Base-by-base conservation (phyloP, 1,140 invertebrate genomes). In the Cylas formicarius region DNA sequence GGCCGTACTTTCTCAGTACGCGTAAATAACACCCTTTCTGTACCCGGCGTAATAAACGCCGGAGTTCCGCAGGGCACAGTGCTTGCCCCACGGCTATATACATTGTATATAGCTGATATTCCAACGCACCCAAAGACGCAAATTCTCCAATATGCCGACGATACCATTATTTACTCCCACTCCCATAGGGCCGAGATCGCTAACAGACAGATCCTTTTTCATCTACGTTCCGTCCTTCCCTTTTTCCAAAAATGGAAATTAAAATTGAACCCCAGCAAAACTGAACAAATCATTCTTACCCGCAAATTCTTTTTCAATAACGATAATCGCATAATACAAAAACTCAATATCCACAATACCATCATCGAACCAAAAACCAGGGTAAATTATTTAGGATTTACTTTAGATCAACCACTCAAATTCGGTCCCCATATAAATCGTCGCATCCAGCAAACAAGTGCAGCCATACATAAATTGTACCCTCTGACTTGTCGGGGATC, bases 81-180 rank as follows among this genome's bases (percentile, higher is more conserved):
- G 3, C 16, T 58, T 3, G 48, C 55, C 3, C 53, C 51, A 7
- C 39, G 26, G 10, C 24, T 61, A 11, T 61, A 56, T 31, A 36
- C 13, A 3, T n/a, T 60, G 2, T 54, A 50, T 26, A 59, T 45
- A 5, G 33, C 48, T 11, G 56, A 60, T 24, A 11, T 57, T 2
- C 54, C 57, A 8, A 28, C 7, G 37, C 38, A 28, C 11, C 10
- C 19, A 9, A 24, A 36, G 19, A 51, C 51, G 10, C 41, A 52
- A 22, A 19, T 36, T 20, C 55, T 58, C 9, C 23, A 54, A 14
- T 66, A 48, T 42, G 65, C 62, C 4, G 62, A 66, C 39, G 61
- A 65, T 28, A 62, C 61, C 3, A 54, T 58, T 18, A 47, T 57
- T n/a, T 46, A 54, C 44, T 35, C 49, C 27, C 29, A 29, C 23